Conservation (phyloP, 2,888 invertebrate species). For the Drosophila parthenogenetica region DNA sequence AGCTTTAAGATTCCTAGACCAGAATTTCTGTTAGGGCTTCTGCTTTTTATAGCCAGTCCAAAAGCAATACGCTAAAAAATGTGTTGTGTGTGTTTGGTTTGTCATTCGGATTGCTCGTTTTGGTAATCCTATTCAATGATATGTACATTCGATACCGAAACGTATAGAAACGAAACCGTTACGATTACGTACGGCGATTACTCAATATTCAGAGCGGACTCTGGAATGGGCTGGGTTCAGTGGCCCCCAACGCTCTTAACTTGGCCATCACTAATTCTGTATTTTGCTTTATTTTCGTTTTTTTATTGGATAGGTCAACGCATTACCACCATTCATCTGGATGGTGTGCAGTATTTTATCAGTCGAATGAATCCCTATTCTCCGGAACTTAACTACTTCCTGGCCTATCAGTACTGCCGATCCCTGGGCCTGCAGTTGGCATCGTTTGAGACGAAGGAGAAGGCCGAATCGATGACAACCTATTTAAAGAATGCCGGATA, state of each 20-base stretch:
- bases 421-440: slow-evolving; percentile 93
- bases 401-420: slow-evolving; percentile 95
- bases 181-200: slow-evolving; percentile 63
- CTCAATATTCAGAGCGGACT: slow-evolving; percentile 43
- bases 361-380: slow-evolving; percentile 95
- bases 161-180: slow-evolving; percentile 59
- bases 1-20: slow-evolving; percentile 4
- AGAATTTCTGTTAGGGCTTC: slow-evolving; percentile 6
- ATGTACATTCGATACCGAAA: slow-evolving; percentile 57
- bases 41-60: slow-evolving; percentile 46
- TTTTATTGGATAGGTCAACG: slow-evolving; percentile 88
- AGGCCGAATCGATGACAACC: slow-evolving; percentile 93
- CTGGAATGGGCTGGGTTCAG: slow-evolving; percentile 40
- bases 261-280: slow-evolving; percentile 20
- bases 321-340: slow-evolving; percentile 94
- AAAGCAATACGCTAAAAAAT: slow-evolving; percentile 26
- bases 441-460: slow-evolving; percentile 94
- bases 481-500: slow-evolving; percentile 94
- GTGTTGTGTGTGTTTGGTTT: slow-evolving; percentile 20
- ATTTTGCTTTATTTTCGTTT: not conserved
- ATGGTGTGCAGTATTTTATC: slow-evolving; percentile 94
- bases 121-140: slow-evolving; percentile 78
- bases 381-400: slow-evolving; percentile 93
- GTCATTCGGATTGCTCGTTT: slow-evolving; percentile 60
- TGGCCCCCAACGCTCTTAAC: slow-evolving; percentile 30